A percentile compares a stretch with the other conserved stretches of the same genome.
Evolutionary conservation across 1,140 invertebrate species (phyloP).

Genomic region (Sipha flava): DNA sequence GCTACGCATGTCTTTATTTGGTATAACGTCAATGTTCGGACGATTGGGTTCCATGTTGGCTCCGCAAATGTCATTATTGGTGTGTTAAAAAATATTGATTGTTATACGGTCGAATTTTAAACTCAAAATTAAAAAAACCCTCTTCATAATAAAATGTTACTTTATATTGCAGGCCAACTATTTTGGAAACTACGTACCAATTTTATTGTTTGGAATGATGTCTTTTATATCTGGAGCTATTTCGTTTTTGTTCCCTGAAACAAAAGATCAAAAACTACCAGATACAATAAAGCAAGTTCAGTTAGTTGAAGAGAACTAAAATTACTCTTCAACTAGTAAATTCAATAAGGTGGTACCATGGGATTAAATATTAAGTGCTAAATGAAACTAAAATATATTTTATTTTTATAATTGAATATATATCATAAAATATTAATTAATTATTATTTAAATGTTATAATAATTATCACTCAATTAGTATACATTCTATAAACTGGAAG

Average conservation of each 20-base stretch:
- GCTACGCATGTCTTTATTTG: conserved; percentile 55
- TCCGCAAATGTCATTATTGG: conserved; percentile 58
- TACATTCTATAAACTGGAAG: too few species aligned
- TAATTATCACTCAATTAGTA: too few species aligned
- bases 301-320: neutral
- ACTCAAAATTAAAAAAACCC: neutral
- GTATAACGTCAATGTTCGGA: conserved; percentile 60
- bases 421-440: too few species aligned
- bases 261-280: conserved; percentile 54
- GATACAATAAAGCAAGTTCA: conserved; percentile 61
- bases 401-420: too few species aligned
- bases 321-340: too few species aligned
- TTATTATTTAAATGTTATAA: too few species aligned
- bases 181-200: conserved; percentile 38
- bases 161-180: neutral
- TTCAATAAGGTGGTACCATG: too few species aligned
- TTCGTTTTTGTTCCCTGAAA: conserved; percentile 60
- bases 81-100: conserved; percentile 38
- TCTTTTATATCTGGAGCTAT: conserved; percentile 53
- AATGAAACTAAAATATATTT: too few species aligned
- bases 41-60: conserved; percentile 58
- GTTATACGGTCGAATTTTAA: too few species aligned
- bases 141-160: neutral
- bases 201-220: conserved; percentile 59
- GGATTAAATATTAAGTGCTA: too few species aligned